These are phyloP conservation scores for Carassius auratus DNA, from an alignment of 2,113 vertebrate species.

Conservation along the genomic window DNA sequence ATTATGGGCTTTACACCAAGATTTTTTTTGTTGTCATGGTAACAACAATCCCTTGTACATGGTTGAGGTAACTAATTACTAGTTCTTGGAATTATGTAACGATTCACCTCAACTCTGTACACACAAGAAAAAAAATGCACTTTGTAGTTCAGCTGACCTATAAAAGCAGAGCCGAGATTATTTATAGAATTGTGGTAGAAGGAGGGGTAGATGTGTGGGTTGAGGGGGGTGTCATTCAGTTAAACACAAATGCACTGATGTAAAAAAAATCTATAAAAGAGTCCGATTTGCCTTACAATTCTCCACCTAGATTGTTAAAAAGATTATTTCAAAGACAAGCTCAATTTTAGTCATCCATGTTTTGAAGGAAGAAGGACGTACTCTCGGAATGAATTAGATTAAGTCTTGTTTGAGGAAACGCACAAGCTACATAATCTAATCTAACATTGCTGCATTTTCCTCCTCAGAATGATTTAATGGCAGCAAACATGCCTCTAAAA, in stretches of 20 bases:
- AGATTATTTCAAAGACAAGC: constrained; percentile 37
- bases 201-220: no score
- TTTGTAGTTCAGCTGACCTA: constrained; percentile 48
- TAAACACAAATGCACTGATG: not conserved
- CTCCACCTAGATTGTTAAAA: constrained; percentile 7
- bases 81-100: constrained; percentile 61
- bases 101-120: constrained; percentile 26
- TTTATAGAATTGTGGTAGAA: constrained; percentile 41
- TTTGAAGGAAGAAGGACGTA: constrained; percentile 41
- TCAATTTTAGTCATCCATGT: constrained; percentile 17
- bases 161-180: constrained; percentile 46
- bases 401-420: constrained; percentile 55
- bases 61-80: constrained; percentile 28
- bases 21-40: constrained; percentile 77
- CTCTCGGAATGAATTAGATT: constrained; percentile 55
- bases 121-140: constrained; percentile 12
- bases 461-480: constrained; percentile 42
- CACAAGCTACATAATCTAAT: constrained; percentile 60
- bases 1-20: constrained; percentile 64
- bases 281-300: not conserved
- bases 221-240: not conserved
- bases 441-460: constrained; percentile 45
- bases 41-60: constrained; percentile 73
- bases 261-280: constrained; percentile 33
- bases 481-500: constrained; percentile 34